Base-by-base conservation (phyloP, 2,888 invertebrate genomes). In the Busseola fusca region DNA sequence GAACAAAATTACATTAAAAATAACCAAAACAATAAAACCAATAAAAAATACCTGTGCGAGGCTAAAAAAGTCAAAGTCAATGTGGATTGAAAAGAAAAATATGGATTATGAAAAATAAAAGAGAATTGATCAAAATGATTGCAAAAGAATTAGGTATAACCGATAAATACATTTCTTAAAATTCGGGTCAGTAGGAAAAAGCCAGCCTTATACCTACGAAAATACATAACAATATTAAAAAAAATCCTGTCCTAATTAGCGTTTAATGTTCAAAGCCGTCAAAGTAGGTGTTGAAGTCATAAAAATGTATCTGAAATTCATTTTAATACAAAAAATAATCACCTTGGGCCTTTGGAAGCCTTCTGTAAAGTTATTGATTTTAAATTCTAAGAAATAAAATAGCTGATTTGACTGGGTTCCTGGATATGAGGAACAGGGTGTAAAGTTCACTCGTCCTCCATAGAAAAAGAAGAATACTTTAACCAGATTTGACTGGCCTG, bases 301-400 rank as follows among this genome's bases (percentile, higher is more conserved):
- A 80, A 66, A 80, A 77, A 77, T 80, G 69, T 18, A 0, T 50
- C 14, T 4, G n/a, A 60, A 63, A 71, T 73, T 54, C 42, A 62
- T 56, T 70, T 58, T 14, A 59, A 18, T 59, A 58, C n/a, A 42
- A 27, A 14, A 0, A 63, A 1, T 37, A 40, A 30, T 25, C 21
- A 62, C 40, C 3, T 37, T 45, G 10, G 48, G n/a, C 50, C 63
- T 45, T 64, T 48, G 40, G 12, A 72, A 52, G 18, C 10, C 3
- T 42, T n/a, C 3, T 4, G 16, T 21, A 25, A 48, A 63, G 56
- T 59, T 56, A 67, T 64, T 57, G 45, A 60, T 64, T 68, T 50
- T 37, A 25, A 25, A 45, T 52, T 18, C 4, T 27, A 34, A 58
- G n/a, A 12, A 45, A 52, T 45, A 14, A 63, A 57, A 34, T 34